Base-by-base conservation (phyloP, 1,140 invertebrate species). In the Heliothis subflexa region DNA sequence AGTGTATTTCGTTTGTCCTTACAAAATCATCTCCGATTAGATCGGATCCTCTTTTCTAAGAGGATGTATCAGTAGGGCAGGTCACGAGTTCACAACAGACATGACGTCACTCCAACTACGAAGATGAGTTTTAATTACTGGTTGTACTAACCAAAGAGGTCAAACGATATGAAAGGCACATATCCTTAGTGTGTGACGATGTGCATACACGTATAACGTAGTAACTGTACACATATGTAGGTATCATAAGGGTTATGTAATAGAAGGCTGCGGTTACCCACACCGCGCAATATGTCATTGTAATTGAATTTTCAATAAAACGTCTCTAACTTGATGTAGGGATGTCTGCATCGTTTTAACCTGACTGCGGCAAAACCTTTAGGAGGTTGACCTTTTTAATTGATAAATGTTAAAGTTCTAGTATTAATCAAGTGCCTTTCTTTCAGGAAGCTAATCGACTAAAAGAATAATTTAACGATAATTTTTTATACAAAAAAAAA, bases 171-270 rank as follows among this genome's bases (percentile, higher is more conserved):
- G 16, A 57, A 73, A 57, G 54, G 54, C 45, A 40, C 12, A 45
- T 16, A 18, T 33, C 25, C 25, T 28, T 49, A 66, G 40, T 74
- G 47, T 74, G 49, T 61, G 16, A 61, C 10, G 25, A n/a, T 59
- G 10, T 18, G 61, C 11, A 59, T 13, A n/a, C n/a, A n/a, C 52
- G 2, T n/a, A 7, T 14, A 54, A 5, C 10, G 10, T n/a, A n/a
- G 16, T n/a, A 3, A n/a, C 16, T 54, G 50, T 45, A 21, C 57
- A 66, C 25, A 21, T 52, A 50, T 45, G 61, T 54, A 57, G 28
- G 49, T 33, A 64, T 54, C 59, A 68, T 55, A 80, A 55, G 50
- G 45, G 57, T 84, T 84, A 80, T 79, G 80, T 79, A 84, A 81
- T 52, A 75, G 52, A 62, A 55, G 62, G 50, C 55, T 59, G 77